phyloP scores from a whole-genome alignment of 2,113 vertebrate species.

The Aphyosemion australe region DNA sequence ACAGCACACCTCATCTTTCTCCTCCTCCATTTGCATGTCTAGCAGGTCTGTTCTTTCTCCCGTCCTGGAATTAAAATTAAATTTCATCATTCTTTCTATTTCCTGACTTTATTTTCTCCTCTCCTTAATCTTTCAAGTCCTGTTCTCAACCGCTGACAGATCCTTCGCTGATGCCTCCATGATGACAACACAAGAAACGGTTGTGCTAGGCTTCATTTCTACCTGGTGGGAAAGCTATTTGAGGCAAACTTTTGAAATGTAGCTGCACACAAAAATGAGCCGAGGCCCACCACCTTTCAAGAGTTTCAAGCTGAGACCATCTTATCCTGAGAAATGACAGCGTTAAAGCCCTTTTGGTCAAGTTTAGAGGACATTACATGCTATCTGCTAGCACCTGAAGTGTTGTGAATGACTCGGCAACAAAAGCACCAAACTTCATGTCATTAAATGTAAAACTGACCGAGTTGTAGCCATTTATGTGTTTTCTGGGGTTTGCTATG shows the following conservation, averaged over 20 bases:
- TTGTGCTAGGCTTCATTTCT: neutral
- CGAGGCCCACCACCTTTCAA: too few relatives aligned
- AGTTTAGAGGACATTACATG: too few relatives aligned
- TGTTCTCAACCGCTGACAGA: neutral
- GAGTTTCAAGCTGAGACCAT: too few relatives aligned
- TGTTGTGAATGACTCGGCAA: too few relatives aligned
- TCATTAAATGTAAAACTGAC: too few relatives aligned
- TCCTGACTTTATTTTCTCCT: neutral
- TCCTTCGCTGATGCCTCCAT: neutral
- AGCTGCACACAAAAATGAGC: neutral
- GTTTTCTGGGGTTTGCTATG: too few relatives aligned
- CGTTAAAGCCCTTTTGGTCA: too few relatives aligned
- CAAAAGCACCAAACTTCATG: too few relatives aligned
- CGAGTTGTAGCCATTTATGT: too few relatives aligned
- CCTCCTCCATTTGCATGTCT: conserved; percentile 26
- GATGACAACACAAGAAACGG: neutral
- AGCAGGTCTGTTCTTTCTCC: conserved; percentile 3
- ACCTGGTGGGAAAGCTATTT: neutral
- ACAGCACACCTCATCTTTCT: conserved; percentile 66
- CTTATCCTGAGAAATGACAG: too few relatives aligned
- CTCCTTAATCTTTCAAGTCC: neutral
- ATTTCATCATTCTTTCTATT: neutral
- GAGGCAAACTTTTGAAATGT: too few relatives aligned
- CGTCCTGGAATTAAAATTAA: neutral
- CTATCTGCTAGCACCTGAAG: too few relatives aligned